Percentiles rank a stretch among this genome's conserved stretches.
These are phyloP conservation scores for Parauchenoglanis punctatus DNA, from an alignment of 2,797 vertebrate genomes.

Conservation along the genomic window DNA sequence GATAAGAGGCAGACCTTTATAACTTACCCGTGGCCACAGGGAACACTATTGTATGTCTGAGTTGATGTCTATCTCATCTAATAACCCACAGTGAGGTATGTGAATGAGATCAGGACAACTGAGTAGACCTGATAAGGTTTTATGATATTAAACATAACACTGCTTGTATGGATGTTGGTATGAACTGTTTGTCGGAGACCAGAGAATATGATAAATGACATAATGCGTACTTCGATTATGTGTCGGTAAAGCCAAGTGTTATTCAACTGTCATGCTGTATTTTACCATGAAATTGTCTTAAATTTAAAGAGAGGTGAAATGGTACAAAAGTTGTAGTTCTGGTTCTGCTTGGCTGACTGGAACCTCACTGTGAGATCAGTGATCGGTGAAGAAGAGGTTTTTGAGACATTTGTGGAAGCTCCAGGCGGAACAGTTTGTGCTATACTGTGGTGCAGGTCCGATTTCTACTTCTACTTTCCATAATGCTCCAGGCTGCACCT, in stretches of 20 bases:
- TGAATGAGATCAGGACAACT: slow-evolving; percentile 2
- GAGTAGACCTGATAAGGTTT: slow-evolving; percentile 12
- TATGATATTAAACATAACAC: background rate
- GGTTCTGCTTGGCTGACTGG: background rate
- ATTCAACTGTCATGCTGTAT: background rate
- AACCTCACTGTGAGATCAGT: background rate
- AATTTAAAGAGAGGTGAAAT: background rate
- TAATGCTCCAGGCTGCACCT: slow-evolving; percentile 22
- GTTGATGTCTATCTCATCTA: slow-evolving; percentile 27
- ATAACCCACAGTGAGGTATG: slow-evolving; percentile 27
- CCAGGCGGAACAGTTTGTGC: background rate
- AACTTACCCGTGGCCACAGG: slow-evolving; percentile 25
- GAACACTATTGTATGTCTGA: slow-evolving; percentile 34
- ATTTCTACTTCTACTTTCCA: background rate
- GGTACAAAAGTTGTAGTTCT: background rate
- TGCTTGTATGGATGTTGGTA: background rate
- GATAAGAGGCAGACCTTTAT: slow-evolving; percentile 35
- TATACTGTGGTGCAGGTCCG: slow-evolving; percentile 26
- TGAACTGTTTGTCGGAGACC: background rate
- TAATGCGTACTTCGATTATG: background rate
- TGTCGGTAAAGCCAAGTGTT: background rate
- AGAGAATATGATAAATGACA: background rate
- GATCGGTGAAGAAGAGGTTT: slow-evolving; percentile 36
- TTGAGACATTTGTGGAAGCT: background rate
- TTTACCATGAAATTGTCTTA: background rate